phyloP scores from a whole-genome alignment of 1,140 invertebrate species.

The Kradibia gibbosae region DNA sequence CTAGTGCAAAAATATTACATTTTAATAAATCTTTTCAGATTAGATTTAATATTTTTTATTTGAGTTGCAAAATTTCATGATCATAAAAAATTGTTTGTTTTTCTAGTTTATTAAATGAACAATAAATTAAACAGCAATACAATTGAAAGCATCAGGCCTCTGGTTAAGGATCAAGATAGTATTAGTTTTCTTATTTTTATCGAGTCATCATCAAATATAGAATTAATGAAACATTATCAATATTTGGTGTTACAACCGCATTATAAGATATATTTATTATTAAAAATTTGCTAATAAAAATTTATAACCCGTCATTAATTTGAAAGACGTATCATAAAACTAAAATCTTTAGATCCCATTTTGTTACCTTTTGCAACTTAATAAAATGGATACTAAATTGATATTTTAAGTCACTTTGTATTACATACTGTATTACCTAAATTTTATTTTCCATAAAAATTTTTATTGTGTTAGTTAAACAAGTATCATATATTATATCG shows the following conservation, averaged over 20 bases:
- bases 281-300: not conserved
- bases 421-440: not conserved
- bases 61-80: not conserved
- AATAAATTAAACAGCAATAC: not conserved
- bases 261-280: slow-evolving; percentile 2
- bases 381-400: not conserved
- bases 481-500: not conserved
- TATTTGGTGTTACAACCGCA: not conserved
- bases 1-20: too few relatives aligned
- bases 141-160: not conserved
- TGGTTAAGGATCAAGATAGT: not conserved
- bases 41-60: too few relatives aligned
- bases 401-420: not conserved
- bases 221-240: not conserved
- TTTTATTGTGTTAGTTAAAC: not conserved
- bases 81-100: not conserved
- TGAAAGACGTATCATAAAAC: not conserved
- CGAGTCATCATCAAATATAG: not conserved
- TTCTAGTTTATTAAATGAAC: not conserved
- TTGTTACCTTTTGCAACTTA: not conserved
- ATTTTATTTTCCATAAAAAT: not conserved
- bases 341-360: not conserved
- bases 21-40: too few relatives aligned
- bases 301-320: not conserved
- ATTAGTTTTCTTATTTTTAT: not conserved